Percentiles rank a stretch among this genome's conserved stretches.
These are phyloP conservation scores for Bicyclus anynana DNA, from an alignment of 1,140 invertebrate genomes.

Conservation along the genomic window DNA sequence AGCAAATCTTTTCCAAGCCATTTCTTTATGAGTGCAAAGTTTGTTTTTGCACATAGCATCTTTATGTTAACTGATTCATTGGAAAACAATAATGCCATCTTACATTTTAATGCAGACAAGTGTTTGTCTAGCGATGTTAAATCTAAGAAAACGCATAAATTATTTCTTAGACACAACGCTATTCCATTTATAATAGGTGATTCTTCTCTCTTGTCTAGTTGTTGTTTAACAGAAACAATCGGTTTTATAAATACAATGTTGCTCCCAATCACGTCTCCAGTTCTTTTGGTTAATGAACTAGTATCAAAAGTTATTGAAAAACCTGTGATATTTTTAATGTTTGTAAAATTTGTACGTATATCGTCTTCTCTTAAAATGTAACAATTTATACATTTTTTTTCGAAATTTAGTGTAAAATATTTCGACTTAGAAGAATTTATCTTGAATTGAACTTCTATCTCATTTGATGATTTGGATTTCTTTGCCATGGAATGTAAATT, in stretches of 20 bases:
- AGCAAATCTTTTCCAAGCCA: slow-evolving; percentile 38
- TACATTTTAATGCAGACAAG: slow-evolving; percentile 28
- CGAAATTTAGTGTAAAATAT: slow-evolving; percentile 9
- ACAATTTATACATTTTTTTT: slow-evolving; percentile 20
- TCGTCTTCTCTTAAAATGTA: slow-evolving; percentile 38
- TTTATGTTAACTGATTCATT: slow-evolving; percentile 35
- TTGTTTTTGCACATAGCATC: slow-evolving; percentile 39
- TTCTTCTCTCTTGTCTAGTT: slow-evolving; percentile 11
- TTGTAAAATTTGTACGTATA: slow-evolving; percentile 37
- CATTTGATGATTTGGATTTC: slow-evolving; percentile 31
- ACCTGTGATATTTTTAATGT: slow-evolving; percentile 29
- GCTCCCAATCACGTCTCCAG: slow-evolving; percentile 46
- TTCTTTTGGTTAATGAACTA: slow-evolving; percentile 14
- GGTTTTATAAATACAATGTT: slow-evolving; percentile 39
- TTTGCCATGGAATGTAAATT: slow-evolving; percentile 37
- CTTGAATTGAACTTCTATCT: slow-evolving; percentile 11
- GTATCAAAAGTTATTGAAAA: slow-evolving; percentile 45
- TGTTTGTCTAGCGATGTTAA: slow-evolving; percentile 30
- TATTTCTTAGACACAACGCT: slow-evolving; percentile 35
- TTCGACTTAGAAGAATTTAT: slow-evolving; percentile 8
- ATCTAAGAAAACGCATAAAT: slow-evolving; percentile 49
- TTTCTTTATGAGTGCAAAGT: slow-evolving; percentile 32
- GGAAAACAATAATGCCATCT: slow-evolving; percentile 34
- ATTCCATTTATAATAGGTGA: slow-evolving; percentile 39
- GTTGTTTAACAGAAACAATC: not conserved